Conservation (phyloP, 2,113 vertebrate genomes). For the Hypomesus transpacificus region DNA sequence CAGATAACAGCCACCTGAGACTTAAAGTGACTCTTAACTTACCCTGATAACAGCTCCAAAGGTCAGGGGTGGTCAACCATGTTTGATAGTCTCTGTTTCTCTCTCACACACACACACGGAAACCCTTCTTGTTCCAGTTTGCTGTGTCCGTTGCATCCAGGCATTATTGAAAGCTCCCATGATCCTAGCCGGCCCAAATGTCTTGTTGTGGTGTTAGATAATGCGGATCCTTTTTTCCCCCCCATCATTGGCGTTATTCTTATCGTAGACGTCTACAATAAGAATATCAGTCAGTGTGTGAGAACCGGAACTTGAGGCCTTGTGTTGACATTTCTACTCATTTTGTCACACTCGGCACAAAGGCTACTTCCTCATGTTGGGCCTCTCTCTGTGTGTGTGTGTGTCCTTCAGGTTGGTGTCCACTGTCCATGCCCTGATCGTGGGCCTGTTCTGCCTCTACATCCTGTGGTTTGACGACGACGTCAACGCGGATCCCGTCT, state of each 20-base stretch:
- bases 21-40: conserved; percentile 29
- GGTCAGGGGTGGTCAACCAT: conserved; percentile 27
- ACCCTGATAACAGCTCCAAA: conserved; percentile 46
- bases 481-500: conserved; percentile 75
- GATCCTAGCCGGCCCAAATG: neutral
- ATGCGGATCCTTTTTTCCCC: too few relatives aligned
- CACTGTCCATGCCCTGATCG: conserved; percentile 73
- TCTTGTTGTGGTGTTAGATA: neutral
- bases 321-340: too few relatives aligned
- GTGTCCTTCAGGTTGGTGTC: conserved; percentile 66
- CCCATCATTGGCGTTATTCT: too few relatives aligned
- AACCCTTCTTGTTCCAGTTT: neutral
- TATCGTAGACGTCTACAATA: too few relatives aligned
- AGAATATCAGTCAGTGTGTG: too few relatives aligned
- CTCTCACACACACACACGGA: neutral
- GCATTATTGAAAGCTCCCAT: conserved; percentile 12
- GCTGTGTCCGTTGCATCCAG: neutral
- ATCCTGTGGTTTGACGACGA: conserved; percentile 76
- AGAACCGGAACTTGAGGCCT: too few relatives aligned
- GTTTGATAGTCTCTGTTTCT: conserved; percentile 4
- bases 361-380: neutral
- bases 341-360: neutral
- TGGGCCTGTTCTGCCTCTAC: conserved; percentile 76
- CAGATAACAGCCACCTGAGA: conserved; percentile 41
- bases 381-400: neutral